Evolutionary conservation across 2,888 invertebrate species (phyloP).

Genomic region (Crioceris asparagi): DNA sequence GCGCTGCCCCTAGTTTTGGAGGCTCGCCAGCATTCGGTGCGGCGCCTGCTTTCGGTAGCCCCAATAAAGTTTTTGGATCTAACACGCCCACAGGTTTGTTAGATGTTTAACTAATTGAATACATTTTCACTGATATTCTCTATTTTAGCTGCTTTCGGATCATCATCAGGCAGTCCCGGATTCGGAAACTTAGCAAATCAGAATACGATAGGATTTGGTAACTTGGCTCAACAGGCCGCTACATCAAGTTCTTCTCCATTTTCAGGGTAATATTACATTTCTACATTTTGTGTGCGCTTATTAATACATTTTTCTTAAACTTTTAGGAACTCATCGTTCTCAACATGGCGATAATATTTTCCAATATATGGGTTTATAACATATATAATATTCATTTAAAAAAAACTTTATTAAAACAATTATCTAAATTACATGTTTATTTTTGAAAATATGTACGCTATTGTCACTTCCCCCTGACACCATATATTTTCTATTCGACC

Average conservation of each 20-base stretch:
- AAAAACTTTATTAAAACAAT: not conserved
- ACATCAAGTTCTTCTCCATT: constrained; percentile 31
- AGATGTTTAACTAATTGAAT: too few relatives aligned
- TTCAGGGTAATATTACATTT: constrained; percentile 35
- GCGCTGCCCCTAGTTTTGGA: constrained; percentile 41
- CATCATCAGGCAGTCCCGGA: constrained; percentile 31
- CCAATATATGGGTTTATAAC: not conserved
- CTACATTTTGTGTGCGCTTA: too few relatives aligned
- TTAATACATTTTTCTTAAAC: constrained; percentile 7
- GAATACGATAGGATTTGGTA: constrained; percentile 54
- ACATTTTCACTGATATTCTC: too few relatives aligned
- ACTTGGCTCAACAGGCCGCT: constrained; percentile 47
- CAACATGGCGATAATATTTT: constrained; percentile 37
- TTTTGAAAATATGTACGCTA: constrained; percentile 76
- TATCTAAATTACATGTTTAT: constrained; percentile 24
- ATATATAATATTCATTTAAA: not conserved
- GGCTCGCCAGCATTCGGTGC: constrained; percentile 32
- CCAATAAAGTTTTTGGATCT: constrained; percentile 35
- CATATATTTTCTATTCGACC: constrained; percentile 78
- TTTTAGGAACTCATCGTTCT: constrained; percentile 35
- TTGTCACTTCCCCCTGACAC: constrained; percentile 92
- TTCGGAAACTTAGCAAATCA: constrained; percentile 55
- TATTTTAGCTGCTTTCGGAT: constrained; percentile 38
- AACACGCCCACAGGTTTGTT: constrained; percentile 16
- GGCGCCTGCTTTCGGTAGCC: constrained; percentile 35